These are phyloP conservation scores for Meliscaeva auricollis DNA, from an alignment of 2,888 invertebrate genomes.

Conservation along the genomic window DNA sequence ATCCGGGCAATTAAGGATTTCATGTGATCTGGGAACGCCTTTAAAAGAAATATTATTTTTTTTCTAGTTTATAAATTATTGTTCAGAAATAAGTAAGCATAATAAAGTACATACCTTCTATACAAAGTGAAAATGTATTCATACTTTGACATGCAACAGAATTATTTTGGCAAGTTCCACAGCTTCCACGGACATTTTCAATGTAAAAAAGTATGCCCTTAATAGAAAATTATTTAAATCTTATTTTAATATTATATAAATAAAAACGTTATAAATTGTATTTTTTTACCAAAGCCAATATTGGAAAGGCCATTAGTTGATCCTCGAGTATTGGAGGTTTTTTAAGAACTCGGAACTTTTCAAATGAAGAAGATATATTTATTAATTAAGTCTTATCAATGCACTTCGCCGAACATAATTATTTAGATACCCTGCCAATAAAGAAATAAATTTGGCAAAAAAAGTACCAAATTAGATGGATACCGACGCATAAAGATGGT, in stretches of 20 bases:
- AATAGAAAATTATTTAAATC: neutral
- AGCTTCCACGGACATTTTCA: constrained; percentile 33
- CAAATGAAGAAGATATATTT: neutral
- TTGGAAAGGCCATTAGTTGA: neutral
- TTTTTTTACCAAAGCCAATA: neutral
- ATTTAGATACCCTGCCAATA: too few species aligned
- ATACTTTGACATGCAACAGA: constrained; percentile 38
- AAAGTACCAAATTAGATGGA: neutral
- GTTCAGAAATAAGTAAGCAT: neutral
- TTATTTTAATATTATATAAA: too few species aligned
- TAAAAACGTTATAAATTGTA: too few species aligned
- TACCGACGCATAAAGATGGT: neutral
- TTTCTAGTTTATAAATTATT: neutral
- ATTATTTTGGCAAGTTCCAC: constrained; percentile 40
- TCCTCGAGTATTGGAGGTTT: neutral
- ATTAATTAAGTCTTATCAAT: neutral
- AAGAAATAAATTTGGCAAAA: neutral
- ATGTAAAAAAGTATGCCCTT: constrained; percentile 34
- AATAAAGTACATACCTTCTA: constrained; percentile 33
- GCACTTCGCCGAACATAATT: neutral
- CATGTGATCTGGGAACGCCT: neutral
- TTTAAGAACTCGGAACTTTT: neutral
- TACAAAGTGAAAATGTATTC: constrained; percentile 50
- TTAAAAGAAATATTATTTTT: constrained; percentile 7
- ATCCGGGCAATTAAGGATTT: constrained; percentile 26